phyloP scores from a whole-genome alignment of 2,797 vertebrate genomes.

The Dryobates pubescens region DNA sequence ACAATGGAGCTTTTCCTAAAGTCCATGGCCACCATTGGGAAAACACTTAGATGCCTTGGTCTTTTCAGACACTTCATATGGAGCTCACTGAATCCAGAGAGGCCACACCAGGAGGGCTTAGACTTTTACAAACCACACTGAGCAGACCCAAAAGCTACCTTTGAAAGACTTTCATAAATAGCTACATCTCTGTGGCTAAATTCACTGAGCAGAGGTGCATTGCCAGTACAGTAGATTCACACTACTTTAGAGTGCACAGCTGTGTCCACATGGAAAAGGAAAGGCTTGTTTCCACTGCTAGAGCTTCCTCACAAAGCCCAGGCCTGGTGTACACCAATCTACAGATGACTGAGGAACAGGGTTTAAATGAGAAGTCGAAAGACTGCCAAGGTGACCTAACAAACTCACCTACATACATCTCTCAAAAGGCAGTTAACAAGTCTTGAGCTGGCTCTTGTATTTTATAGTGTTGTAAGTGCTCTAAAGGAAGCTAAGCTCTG shows the following conservation, averaged over 20 bases:
- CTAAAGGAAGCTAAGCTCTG: not conserved
- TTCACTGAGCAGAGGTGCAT: not conserved
- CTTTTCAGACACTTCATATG: fast-evolving
- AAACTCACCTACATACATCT: not conserved
- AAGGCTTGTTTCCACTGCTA: not conserved
- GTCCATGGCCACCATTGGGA: too few species aligned
- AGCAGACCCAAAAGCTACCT: not conserved
- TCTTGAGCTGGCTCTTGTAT: not conserved
- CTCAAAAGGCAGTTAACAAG: not conserved
- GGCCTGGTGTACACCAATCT: not conserved
- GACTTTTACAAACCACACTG: not conserved
- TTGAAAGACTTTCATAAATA: not conserved
- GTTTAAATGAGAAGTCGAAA: not conserved
- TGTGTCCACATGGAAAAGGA: not conserved
- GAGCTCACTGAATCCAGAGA: not conserved
- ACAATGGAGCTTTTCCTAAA: too few species aligned
- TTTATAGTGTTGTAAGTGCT: not conserved
- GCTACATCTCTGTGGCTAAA: not conserved
- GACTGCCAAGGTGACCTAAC: not conserved
- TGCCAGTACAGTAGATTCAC: too few species aligned
- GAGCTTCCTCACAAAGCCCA: not conserved
- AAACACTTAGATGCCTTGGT: too few species aligned
- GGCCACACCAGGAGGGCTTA: fast-evolving
- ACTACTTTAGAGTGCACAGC: fast-evolving
- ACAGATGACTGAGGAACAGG: not conserved